A percentile compares a stretch with the other conserved stretches of the same genome.
These are phyloP conservation scores for Oophaga sylvatica DNA, from an alignment of 2,797 vertebrate species.

Conservation along the genomic window DNA sequence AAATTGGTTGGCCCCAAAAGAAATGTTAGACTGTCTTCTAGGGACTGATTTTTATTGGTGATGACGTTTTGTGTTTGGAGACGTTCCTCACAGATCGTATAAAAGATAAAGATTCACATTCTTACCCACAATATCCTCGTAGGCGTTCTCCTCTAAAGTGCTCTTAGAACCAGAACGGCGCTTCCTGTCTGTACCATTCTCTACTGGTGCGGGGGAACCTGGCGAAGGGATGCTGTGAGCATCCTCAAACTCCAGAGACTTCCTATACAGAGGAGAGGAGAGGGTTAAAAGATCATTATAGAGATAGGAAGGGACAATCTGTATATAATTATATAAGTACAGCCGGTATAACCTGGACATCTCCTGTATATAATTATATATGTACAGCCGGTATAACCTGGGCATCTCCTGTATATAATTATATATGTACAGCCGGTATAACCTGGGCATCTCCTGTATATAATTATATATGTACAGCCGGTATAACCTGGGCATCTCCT, in stretches of 20 bases:
- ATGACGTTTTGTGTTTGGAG: too few relatives aligned
- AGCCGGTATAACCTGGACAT: not conserved
- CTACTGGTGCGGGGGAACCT: constrained; percentile 84
- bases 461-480: not conserved
- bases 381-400: not conserved
- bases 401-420: not conserved
- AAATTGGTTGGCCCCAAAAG: too few relatives aligned
- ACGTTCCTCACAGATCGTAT: not conserved
- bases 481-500: not conserved
- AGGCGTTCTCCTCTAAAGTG: constrained; percentile 98
- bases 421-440: not conserved
- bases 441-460: not conserved
- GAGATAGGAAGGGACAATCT: not conserved
- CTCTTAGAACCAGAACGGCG: constrained; percentile 89
- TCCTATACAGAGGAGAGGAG: constrained; percentile 75
- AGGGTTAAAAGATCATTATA: not conserved
- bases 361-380: not conserved
- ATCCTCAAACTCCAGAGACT: constrained; percentile 93
- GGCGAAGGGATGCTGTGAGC: constrained; percentile 85
- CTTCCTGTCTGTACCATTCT: constrained; percentile 89
- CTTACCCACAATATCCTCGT: constrained; percentile 98
- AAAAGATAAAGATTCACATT: not conserved
- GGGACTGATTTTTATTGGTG: too few relatives aligned
- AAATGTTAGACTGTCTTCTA: too few relatives aligned
- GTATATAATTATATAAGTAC: too few relatives aligned